Conservation (phyloP, 2,113 vertebrate genomes). For the Eidolon helvum region DNA sequence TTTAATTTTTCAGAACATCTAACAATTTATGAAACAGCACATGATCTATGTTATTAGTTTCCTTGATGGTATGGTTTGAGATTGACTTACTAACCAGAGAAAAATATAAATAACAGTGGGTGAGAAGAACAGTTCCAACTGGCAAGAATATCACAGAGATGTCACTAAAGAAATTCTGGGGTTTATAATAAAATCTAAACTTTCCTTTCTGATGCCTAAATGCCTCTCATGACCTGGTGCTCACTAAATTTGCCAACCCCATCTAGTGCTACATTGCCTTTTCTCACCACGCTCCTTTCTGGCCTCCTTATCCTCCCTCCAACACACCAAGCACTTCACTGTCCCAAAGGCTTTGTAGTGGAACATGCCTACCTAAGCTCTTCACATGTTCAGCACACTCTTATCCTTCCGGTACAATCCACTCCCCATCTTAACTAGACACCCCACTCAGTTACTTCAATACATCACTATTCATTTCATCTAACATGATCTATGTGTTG, state of each 20-base stretch:
- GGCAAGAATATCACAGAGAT: background rate
- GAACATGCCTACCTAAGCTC: background rate
- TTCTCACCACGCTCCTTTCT: background rate
- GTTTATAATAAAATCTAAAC: background rate
- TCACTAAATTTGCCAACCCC: background rate
- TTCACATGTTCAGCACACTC: background rate
- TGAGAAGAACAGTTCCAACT: background rate
- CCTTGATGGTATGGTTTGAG: background rate
- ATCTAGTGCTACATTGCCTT: background rate
- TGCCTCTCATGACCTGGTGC: background rate
- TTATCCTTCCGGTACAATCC: background rate
- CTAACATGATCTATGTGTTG: background rate
- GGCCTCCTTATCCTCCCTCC: background rate
- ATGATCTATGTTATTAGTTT: background rate
- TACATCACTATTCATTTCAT: background rate
- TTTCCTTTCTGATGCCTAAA: background rate
- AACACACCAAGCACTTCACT: background rate
- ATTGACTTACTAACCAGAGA: background rate
- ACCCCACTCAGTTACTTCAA: background rate
- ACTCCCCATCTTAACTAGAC: background rate
- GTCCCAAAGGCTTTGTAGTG: background rate
- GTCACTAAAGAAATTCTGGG: background rate
- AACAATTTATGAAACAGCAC: background rate
- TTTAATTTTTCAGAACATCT: background rate
- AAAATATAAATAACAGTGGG: background rate